Base-by-base conservation (phyloP, 30 jellyfish, hydroid and myxozoan species). In the Hydractinia symbiolongicarpus region DNA sequence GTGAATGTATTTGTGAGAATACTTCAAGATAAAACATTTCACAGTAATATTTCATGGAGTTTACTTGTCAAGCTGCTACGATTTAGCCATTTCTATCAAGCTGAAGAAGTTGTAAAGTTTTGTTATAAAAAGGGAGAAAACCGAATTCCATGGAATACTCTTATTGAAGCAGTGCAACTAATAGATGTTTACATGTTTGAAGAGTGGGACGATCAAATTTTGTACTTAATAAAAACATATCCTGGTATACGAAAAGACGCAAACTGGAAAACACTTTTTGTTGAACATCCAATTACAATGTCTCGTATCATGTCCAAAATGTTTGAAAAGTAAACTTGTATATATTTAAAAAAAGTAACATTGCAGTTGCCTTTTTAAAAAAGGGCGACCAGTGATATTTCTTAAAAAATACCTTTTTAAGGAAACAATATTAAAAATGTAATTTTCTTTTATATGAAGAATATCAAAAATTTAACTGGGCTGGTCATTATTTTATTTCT, bases 41-140 rank as follows among this genome's bases (percentile, higher is more conserved):
- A 44, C 9, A n/a, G 4, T 64, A n/a, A 64, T 2, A 30, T 30
- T 64, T 51, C 19, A 64, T 64, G 74, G 74, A 51, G 40, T 64
- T n/a, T 13, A 7, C 9, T 64, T 13, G 16, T 64, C 19, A 64
- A 13, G 40, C 74, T 64, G 74, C 19, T 64, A 9, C 19, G 40
- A 51, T 64, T 64, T 13, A 64, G 74, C 40, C 74, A 64, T 13
- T 64, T 64, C 74, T 64, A 64, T 64, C 74, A 64, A 64, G 74
- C 74, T 13, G 40, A 44, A 13, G 74, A 64, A n/a, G 74, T 64
- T n/a, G 9, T 64, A 44, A 64, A 7, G 40, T 44, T 13, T 9
- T 64, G 74, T 13, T 13, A 6, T 64, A 7, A 64, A 51, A n/a
- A 64, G 19, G 74, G 74, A 0, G 52, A 64, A 64, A 64, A 64